A percentile compares a stretch with the other conserved stretches of the same genome.
phyloP scores from a whole-genome alignment of 1,140 invertebrate genomes.

The Centruroides vittatus region DNA sequence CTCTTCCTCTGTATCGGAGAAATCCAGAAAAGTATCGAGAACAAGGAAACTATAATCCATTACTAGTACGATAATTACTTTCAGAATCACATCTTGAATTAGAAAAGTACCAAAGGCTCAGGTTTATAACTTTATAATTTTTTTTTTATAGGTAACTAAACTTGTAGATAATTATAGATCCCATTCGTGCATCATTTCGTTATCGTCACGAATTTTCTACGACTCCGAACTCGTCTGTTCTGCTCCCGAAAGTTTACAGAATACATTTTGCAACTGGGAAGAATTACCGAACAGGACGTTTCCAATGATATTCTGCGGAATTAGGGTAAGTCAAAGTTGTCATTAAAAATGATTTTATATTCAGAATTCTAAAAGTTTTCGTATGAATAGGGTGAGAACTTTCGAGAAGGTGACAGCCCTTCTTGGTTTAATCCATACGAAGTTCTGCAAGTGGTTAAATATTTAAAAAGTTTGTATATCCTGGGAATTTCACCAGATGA shows the following conservation, averaged over 20 bases:
- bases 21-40: constrained; percentile 39
- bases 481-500: constrained; percentile 45
- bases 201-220: constrained; percentile 73
- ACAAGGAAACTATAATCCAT: constrained; percentile 27
- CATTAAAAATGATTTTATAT: no score
- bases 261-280: constrained; percentile 26
- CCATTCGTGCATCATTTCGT: constrained; percentile 53
- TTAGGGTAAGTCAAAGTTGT: constrained; percentile 31
- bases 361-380: no score
- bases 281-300: constrained; percentile 35
- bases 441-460: constrained; percentile 40
- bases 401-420: constrained; percentile 55
- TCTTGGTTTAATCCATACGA: constrained; percentile 84
- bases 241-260: constrained; percentile 10
- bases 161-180: constrained; percentile 46
- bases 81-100: no score
- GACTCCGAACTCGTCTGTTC: constrained; percentile 41
- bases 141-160: constrained; percentile 29
- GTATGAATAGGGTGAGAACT: constrained; percentile 44
- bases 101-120: no score
- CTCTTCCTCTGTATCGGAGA: constrained; percentile 45
- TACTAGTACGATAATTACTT: constrained; percentile 18
- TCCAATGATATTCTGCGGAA: constrained; percentile 67
- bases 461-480: constrained; percentile 43
- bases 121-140: no score